A percentile compares a stretch with the other conserved stretches of the same genome.
Evolutionary conservation across 2,888 invertebrate genomes (phyloP).

Genomic region (Amorpha juglandis): DNA sequence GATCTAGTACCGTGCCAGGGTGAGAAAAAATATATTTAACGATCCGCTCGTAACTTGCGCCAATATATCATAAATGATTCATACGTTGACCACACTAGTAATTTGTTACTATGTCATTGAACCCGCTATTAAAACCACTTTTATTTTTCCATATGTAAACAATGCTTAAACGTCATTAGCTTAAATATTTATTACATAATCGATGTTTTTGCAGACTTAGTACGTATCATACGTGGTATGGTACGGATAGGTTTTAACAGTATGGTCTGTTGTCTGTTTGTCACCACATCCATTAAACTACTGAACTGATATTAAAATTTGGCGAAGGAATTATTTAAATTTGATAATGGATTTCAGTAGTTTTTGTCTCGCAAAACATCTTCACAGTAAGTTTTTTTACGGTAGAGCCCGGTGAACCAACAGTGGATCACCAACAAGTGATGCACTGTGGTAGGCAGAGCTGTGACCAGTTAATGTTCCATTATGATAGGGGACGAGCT

Average conservation of each 20-base stretch:
- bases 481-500: no score
- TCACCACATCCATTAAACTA: no score
- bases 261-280: no score
- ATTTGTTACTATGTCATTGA: conserved; percentile 50
- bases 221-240: background rate
- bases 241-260: background rate
- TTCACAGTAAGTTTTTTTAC: no score
- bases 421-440: no score
- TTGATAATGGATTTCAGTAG: no score
- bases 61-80: conserved; percentile 57
- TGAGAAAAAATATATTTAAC: no score
- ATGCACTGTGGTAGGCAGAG: no score
- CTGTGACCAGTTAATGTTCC: no score
- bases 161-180: conserved; percentile 28
- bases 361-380: background rate
- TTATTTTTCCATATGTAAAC: conserved; percentile 40
- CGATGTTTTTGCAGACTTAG: background rate
- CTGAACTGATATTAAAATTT: background rate
- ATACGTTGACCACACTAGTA: conserved; percentile 51
- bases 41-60: conserved; percentile 34
- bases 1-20: no score
- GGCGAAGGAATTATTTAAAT: background rate
- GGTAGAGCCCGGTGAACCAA: no score
- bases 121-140: conserved; percentile 57
- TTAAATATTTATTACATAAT: conserved; percentile 22